Percentiles rank a stretch among this genome's conserved stretches.
Conservation (phyloP, 2,113 vertebrate genomes). For the Lontra canadensis region DNA sequence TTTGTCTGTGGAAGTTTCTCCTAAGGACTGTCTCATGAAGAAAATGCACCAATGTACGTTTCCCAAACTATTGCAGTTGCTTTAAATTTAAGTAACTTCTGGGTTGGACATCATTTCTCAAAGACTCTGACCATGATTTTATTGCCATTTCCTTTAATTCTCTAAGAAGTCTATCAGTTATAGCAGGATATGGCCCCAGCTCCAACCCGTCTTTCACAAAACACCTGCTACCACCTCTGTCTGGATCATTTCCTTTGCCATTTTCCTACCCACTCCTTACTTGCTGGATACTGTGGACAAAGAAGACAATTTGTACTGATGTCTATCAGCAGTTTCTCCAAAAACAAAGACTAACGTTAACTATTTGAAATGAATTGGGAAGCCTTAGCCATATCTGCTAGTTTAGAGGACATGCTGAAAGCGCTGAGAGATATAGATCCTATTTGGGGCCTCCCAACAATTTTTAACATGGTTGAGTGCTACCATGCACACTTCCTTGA, state of each 20-base stretch:
- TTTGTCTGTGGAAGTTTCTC: not conserved
- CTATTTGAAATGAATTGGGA: not conserved
- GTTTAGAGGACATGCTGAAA: not conserved
- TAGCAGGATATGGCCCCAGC: not conserved
- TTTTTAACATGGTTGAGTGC: not conserved
- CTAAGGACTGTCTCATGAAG: not conserved
- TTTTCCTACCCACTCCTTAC: not conserved
- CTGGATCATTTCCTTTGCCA: not conserved
- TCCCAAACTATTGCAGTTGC: not conserved
- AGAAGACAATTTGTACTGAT: not conserved
- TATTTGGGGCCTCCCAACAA: not conserved
- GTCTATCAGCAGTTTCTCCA: not conserved
- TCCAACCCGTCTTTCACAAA: not conserved
- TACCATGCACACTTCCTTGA: not conserved
- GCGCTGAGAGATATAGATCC: rapidly evolving
- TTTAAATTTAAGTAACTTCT: not conserved
- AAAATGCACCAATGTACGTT: not conserved
- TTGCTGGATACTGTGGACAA: not conserved
- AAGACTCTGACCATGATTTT: not conserved
- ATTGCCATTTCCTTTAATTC: not conserved
- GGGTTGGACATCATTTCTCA: not conserved
- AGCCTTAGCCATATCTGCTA: not conserved
- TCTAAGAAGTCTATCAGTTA: not conserved
- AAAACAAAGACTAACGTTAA: not conserved
- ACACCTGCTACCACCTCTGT: not conserved